These are phyloP conservation scores for Plotosus lineatus DNA, from an alignment of 2,113 vertebrate genomes.

Conservation along the genomic window DNA sequence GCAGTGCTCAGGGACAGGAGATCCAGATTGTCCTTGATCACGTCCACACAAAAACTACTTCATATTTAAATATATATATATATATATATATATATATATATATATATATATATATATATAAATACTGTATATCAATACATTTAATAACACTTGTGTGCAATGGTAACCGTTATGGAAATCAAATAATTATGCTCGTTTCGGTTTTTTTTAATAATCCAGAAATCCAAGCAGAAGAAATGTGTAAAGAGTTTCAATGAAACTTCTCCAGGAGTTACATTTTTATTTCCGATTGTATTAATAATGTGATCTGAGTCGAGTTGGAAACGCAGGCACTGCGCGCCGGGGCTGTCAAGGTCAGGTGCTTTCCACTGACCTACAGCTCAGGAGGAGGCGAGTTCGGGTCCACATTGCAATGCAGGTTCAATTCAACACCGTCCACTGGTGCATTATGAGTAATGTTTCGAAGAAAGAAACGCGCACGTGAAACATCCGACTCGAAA, in stretches of 20 bases:
- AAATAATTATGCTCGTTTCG: background rate
- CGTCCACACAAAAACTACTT: background rate
- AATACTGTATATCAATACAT: no score
- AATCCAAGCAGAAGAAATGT: background rate
- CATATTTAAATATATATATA: background rate
- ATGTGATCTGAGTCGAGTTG: background rate
- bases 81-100: no score
- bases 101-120: no score
- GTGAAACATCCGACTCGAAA: background rate
- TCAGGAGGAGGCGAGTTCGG: background rate
- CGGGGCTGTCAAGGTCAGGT: constrained; percentile 7
- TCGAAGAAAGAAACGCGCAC: background rate
- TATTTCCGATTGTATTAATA: no score
- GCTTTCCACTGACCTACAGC: background rate
- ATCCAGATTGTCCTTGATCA: background rate
- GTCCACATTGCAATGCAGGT: background rate
- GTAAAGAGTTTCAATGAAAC: background rate
- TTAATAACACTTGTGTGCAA: no score
- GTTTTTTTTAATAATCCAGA: background rate
- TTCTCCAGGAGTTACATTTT: background rate
- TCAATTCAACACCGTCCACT: background rate
- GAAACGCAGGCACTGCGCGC: background rate
- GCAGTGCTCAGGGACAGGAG: no score
- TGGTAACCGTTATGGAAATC: no score
- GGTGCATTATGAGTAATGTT: background rate